Evolutionary conservation across 2,888 invertebrate species (phyloP).

Genomic region (Drosophila macrospina): DNA sequence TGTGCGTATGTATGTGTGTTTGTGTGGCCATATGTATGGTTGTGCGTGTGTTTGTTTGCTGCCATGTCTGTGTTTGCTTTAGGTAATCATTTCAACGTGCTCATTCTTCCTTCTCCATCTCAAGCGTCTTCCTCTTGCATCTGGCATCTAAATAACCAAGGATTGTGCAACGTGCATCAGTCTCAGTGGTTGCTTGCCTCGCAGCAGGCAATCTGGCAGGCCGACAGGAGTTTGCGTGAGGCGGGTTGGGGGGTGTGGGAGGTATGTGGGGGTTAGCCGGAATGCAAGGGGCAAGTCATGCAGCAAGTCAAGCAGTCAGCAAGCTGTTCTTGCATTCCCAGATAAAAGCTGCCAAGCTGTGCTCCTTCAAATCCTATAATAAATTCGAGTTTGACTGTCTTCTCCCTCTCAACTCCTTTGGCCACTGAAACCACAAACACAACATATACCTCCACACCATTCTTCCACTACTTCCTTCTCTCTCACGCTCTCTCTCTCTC

Average conservation of each 20-base stretch:
- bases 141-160: conserved; percentile 36
- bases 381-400: conserved; percentile 56
- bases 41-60: conserved; percentile 59
- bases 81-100: conserved; percentile 77
- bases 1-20: conserved; percentile 7
- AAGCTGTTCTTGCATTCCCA: conserved; percentile 41
- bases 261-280: neutral
- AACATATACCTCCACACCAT: neutral
- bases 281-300: conserved; percentile 6
- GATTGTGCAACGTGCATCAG: conserved; percentile 29
- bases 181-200: conserved; percentile 11
- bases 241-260: too few species aligned
- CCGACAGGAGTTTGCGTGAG: too few species aligned
- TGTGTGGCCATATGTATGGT: neutral
- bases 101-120: conserved; percentile 37
- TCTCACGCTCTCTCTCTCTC: too few species aligned
- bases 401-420: conserved; percentile 1
- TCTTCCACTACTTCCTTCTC: neutral
- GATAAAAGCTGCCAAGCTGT: conserved; percentile 38
- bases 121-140: conserved; percentile 11
- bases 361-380: conserved; percentile 41
- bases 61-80: conserved; percentile 78
- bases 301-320: conserved; percentile 71
- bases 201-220: neutral
- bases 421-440: conserved; percentile 25